A percentile compares a stretch with the other conserved stretches of the same genome.
Conservation (phyloP, 2,113 vertebrate genomes). For the Dunckerocampus dactyliophorus region DNA sequence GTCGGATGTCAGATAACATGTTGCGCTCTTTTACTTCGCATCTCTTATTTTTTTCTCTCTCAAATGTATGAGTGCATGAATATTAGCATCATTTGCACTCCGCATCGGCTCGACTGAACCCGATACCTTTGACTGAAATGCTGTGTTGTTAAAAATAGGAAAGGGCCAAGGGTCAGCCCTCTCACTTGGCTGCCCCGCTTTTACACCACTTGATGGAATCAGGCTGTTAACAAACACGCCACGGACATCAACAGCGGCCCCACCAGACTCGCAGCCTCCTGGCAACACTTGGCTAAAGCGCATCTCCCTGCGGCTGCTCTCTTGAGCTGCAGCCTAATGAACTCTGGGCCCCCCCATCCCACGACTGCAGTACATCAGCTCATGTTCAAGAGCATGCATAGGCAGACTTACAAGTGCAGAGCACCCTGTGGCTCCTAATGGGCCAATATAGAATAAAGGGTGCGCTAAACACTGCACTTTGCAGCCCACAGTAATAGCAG, state of each 20-base stretch:
- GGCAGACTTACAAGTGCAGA: constrained; percentile 38
- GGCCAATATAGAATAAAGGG: constrained; percentile 62
- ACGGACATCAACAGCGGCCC: constrained; percentile 69
- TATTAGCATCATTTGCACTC: constrained; percentile 65
- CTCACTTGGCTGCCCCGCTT: constrained; percentile 66
- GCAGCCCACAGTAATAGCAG: constrained; percentile 47
- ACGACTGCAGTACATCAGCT: constrained; percentile 50
- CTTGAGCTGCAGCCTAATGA: constrained; percentile 70
- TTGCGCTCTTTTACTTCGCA: constrained; percentile 58
- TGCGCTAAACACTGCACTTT: constrained; percentile 45
- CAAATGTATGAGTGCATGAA: constrained; percentile 57
- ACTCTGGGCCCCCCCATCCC: constrained; percentile 64
- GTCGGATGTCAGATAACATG: constrained; percentile 47
- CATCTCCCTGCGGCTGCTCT: constrained; percentile 65
- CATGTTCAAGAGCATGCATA: constrained; percentile 36
- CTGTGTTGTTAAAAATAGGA: constrained; percentile 66
- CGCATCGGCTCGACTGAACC: constrained; percentile 51
- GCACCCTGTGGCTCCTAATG: constrained; percentile 61
- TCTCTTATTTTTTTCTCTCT: constrained; percentile 53
- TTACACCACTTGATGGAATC: constrained; percentile 72
- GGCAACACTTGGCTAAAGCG: constrained; percentile 62
- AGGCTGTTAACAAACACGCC: constrained; percentile 75
- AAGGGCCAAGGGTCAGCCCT: constrained; percentile 57
- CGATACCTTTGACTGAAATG: constrained; percentile 61
- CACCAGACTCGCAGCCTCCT: constrained; percentile 65